Base-by-base conservation (phyloP, 2,888 invertebrate genomes). In the Ornithoptera alexandrae region DNA sequence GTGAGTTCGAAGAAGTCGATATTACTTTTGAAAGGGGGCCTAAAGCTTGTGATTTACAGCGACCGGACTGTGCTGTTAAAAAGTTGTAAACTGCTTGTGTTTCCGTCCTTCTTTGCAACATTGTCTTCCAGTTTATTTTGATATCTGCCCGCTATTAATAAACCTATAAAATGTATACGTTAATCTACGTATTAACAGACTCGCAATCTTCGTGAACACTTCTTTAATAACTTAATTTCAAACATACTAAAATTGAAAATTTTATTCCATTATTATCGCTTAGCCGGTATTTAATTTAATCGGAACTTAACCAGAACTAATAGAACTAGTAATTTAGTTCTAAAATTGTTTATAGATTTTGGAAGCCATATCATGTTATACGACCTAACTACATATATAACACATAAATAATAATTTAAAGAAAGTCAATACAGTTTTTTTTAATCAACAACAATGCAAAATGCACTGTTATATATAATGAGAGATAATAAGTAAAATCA, bases 11-110 rank as follows among this genome's bases (percentile, higher is more conserved):
- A 89, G 92, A 92, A 92, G 88, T 87, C 87, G 85, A 88, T 89
- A 88, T 90, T 90, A 90, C 90, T 90, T 90, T 86, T 88, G 89
- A 89, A 89, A 86, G 30, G 88, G 85, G 88, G 86, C 86, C 87
- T 86, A 86, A 86, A 85, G 83, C 81, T 81, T 76, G 81, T 92
- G 92, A 92, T 92, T 92, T 92, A 92, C 89, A 84, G 87, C 89
- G 84, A 80, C 84, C 85, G 86, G 81, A 80, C 81, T 78, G 81
- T 72, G 87, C 82, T 86, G 87, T 91, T 92, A 92, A 92, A 92
- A 92, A 90, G 91, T 90, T 91, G 89, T 91, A 91, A 92, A 92
- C 88, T 83, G 88, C 85, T 80, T 85, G 87, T 88, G 89, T 90
- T 91, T 92, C 91, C 92, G 91, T 84, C 82, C 86, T 78, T 77